A percentile compares a stretch with the other conserved stretches of the same genome.
phyloP scores from a whole-genome alignment of 2,797 vertebrate genomes.

The Eutrigla gurnardus region DNA sequence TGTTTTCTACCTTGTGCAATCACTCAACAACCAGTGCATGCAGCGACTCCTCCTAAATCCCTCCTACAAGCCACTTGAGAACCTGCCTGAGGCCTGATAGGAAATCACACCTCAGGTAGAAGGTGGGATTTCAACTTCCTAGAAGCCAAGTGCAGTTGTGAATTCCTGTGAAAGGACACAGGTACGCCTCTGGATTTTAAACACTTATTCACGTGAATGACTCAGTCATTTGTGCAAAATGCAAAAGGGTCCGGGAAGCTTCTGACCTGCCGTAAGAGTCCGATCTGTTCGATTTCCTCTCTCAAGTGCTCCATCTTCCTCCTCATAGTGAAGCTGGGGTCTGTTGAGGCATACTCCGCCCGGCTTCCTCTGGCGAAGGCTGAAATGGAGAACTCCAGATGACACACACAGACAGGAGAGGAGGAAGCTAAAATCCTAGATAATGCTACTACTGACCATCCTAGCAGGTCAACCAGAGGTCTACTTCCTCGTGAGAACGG shows the following conservation, averaged over 20 bases:
- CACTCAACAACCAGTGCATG: no score
- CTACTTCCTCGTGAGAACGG: background rate
- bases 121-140: no score
- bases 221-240: background rate
- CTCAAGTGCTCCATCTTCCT: constrained; percentile 98
- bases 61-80: no score
- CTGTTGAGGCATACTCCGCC: constrained; percentile 88
- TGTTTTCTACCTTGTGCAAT: no score
- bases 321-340: constrained; percentile 98
- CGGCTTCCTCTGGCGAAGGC: constrained; percentile 91
- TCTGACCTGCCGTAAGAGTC: constrained; percentile 91
- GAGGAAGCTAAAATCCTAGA: background rate
- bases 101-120: no score
- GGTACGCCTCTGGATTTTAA: no score
- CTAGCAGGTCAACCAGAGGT: background rate
- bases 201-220: background rate
- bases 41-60: no score
- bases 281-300: constrained; percentile 96
- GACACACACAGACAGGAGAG: constrained; percentile 3
- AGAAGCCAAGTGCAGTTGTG: background rate
- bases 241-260: constrained; percentile 11
- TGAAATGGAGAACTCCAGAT: constrained; percentile 59
- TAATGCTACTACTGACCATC: background rate
- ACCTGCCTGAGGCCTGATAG: no score
- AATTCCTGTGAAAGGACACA: background rate